Percentiles rank a stretch among this genome's conserved stretches.
Conservation (phyloP, 2,888 invertebrate species). For the Rotaria socialis region DNA sequence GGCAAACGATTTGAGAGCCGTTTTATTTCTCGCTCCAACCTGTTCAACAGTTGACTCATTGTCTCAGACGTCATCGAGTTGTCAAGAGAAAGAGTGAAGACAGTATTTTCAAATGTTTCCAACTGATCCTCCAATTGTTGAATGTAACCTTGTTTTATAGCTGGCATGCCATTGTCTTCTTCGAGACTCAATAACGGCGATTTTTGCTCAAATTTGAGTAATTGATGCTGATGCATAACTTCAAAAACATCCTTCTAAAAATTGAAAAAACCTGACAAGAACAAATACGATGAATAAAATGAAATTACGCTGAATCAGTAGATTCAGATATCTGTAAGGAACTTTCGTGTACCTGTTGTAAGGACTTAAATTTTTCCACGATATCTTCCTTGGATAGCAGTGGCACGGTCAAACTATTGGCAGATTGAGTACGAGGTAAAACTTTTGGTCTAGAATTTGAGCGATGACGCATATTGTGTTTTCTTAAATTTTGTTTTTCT, state of each 20-base stretch:
- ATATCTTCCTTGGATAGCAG: too few species aligned
- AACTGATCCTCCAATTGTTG: neutral
- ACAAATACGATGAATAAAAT: too few species aligned
- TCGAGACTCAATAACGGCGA: neutral
- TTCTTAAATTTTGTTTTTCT: too few species aligned
- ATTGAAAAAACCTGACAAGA: too few species aligned
- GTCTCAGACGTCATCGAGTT: neutral
- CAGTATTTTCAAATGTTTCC: neutral
- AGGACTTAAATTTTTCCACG: too few species aligned
- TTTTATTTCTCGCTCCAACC: constrained; percentile 48
- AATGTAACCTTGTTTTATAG: neutral
- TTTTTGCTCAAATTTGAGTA: neutral
- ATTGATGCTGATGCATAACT: neutral
- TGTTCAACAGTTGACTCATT: neutral
- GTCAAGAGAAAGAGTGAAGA: neutral
- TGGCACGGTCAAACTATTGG: too few species aligned
- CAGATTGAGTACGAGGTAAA: too few species aligned
- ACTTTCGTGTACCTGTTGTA: too few species aligned
- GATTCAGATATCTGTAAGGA: too few species aligned
- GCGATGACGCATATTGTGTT: too few species aligned
- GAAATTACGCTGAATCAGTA: too few species aligned
- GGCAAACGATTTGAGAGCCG: constrained; percentile 51
- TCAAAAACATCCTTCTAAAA: neutral
- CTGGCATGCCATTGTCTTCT: neutral
- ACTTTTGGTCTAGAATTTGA: too few species aligned